Conservation (phyloP, 2,888 invertebrate species). For the Osmoderma eremita region DNA sequence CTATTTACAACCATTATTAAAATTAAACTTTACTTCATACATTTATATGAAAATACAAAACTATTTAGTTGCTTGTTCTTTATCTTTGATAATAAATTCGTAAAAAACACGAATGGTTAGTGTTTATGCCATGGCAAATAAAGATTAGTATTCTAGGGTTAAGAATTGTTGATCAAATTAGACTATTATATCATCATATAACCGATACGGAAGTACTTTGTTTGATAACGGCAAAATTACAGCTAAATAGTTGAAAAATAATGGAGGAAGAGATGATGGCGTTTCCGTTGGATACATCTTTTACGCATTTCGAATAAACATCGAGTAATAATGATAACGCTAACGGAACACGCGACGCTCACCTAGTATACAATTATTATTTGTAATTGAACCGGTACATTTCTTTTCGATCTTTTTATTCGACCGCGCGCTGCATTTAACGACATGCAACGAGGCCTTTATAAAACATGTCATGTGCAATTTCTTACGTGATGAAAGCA, state of each 20-base stretch:
- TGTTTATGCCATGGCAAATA: too few relatives aligned
- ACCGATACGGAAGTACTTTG: too few relatives aligned
- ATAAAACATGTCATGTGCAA: constrained; percentile 9
- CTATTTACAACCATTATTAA: too few relatives aligned
- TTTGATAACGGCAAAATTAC: constrained; percentile 25
- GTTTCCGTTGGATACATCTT: constrained; percentile 30
- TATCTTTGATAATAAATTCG: too few relatives aligned
- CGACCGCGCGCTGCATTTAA: neutral
- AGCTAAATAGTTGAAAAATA: constrained; percentile 31
- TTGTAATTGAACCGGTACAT: constrained; percentile 25
- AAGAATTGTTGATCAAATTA: too few relatives aligned
- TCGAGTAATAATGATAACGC: constrained; percentile 14
- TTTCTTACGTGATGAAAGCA: constrained; percentile 11
- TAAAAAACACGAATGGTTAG: too few relatives aligned
- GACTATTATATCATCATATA: too few relatives aligned
- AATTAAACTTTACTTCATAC: too few relatives aligned
- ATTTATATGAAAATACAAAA: too few relatives aligned
- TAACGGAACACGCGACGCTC: neutral
- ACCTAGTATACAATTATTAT: constrained; percentile 11
- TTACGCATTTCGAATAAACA: constrained; percentile 30
- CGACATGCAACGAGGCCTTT: constrained; percentile 1
- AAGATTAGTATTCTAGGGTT: too few relatives aligned
- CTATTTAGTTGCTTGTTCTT: too few relatives aligned
- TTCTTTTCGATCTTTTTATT: constrained; percentile 14
- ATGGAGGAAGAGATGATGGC: constrained; percentile 28